Percentiles rank a stretch among this genome's conserved stretches.
phyloP scores from a whole-genome alignment of 2,797 vertebrate species.

The Coilia nasus region DNA sequence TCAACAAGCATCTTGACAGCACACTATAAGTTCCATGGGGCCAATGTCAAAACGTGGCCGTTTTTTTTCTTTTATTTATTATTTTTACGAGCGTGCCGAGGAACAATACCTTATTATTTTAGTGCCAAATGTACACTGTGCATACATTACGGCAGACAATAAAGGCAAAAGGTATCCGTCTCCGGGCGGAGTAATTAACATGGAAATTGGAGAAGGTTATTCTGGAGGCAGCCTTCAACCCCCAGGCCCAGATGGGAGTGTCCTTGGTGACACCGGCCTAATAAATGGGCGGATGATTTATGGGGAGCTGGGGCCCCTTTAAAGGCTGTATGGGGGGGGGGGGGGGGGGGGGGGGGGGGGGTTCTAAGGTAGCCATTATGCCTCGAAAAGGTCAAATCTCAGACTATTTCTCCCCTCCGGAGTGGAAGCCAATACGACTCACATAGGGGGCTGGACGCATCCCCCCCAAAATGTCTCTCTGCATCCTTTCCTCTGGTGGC shows the following conservation, averaged over 20 bases:
- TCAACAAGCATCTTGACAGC: conserved; percentile 10
- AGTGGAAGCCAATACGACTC: conserved; percentile 17
- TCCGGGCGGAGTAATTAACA: conserved; percentile 72
- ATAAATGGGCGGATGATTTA: conserved; percentile 80
- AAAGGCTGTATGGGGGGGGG: conserved; percentile 37
- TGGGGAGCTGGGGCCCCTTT: conserved; percentile 52
- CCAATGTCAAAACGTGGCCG: conserved; percentile 42
- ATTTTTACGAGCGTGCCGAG: conserved; percentile 3
- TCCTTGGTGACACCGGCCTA: conserved; percentile 66
- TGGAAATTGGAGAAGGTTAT: conserved; percentile 75
- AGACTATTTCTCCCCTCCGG: conserved; percentile 35
- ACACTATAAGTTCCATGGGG: not conserved
- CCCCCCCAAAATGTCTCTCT: not conserved
- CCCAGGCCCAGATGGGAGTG: conserved; percentile 63
- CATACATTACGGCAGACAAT: conserved; percentile 58
- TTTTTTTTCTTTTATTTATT: conserved; percentile 30
- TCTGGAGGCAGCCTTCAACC: conserved; percentile 58
- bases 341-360: conserved; percentile 2
- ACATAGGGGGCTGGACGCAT: not conserved
- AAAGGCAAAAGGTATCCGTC: conserved; percentile 73
- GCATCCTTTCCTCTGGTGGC: not conserved
- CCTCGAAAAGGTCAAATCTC: conserved; percentile 49
- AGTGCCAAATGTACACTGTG: conserved; percentile 51
- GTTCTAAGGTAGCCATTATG: conserved; percentile 36
- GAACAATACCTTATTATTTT: conserved; percentile 52